These are phyloP conservation scores for Cheilosia pagana DNA, from an alignment of 2,888 invertebrate species.

Conservation along the genomic window DNA sequence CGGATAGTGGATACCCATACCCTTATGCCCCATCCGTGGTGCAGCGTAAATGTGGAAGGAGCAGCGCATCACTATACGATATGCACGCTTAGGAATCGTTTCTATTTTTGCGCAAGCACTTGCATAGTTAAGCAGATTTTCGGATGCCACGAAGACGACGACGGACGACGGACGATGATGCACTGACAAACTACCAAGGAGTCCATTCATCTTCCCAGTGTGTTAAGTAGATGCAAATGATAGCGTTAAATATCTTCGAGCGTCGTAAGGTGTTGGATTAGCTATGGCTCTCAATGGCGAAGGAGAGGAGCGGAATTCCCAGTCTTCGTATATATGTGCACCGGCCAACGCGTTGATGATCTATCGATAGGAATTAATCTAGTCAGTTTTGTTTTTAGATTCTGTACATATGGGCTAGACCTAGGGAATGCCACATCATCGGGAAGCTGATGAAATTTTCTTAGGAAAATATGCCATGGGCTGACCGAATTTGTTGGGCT, in stretches of 20 bases:
- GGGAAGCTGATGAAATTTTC: constrained; percentile 64
- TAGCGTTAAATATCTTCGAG: constrained; percentile 73
- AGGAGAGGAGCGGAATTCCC: constrained; percentile 48
- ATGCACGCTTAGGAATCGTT: constrained; percentile 10
- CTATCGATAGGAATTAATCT: constrained; percentile 71
- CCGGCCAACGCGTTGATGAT: constrained; percentile 50
- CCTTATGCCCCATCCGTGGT: constrained; percentile 43
- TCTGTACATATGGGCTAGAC: constrained; percentile 24
- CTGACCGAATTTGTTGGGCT: constrained; percentile 61
- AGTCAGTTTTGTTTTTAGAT: constrained; percentile 59
- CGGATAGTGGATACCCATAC: constrained; percentile 53
- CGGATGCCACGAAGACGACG: constrained; percentile 36
- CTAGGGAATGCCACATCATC: constrained; percentile 36
- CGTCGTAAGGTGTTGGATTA: constrained; percentile 67
- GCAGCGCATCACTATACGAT: constrained; percentile 26
- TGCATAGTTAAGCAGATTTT: constrained; percentile 56
- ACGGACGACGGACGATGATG: constrained; percentile 48
- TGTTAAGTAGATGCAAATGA: constrained; percentile 75
- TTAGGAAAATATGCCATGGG: constrained; percentile 65
- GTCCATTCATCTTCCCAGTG: constrained; percentile 70
- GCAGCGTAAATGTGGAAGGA: constrained; percentile 68
- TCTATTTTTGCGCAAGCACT: constrained; percentile 55
- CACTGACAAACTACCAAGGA: constrained; percentile 70
- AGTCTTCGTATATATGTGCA: not conserved
- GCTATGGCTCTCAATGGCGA: constrained; percentile 38